phyloP scores from a whole-genome alignment of 2,113 vertebrate genomes.

The Gallinago undulata region DNA sequence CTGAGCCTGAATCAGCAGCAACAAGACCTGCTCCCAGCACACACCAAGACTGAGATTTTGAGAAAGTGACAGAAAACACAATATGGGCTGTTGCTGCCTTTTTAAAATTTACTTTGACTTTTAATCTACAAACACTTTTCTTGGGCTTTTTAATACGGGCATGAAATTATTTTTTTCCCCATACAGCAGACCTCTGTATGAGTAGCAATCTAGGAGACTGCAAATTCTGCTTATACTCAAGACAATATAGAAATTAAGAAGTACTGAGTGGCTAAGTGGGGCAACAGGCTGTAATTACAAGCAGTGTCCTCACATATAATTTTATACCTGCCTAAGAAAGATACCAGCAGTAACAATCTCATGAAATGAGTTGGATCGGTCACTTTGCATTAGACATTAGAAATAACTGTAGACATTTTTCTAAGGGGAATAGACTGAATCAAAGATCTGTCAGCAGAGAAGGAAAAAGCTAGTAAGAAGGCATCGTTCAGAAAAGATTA shows the following conservation, averaged over 20 bases:
- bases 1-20: conserved; percentile 41
- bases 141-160: not conserved
- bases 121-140: not conserved
- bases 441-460: not conserved
- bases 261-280: not conserved
- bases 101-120: conserved; percentile 25
- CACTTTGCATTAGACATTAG: not conserved
- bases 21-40: conserved; percentile 40
- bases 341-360: not conserved
- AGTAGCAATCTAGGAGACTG: not conserved
- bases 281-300: not conserved
- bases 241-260: not conserved
- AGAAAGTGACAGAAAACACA: conserved; percentile 53
- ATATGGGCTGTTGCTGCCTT: conserved; percentile 24
- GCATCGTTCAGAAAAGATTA: not conserved
- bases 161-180: not conserved
- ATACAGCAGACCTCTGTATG: not conserved
- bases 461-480: not conserved
- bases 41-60: conserved; percentile 20
- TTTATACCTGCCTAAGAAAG: not conserved
- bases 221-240: not conserved
- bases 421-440: not conserved
- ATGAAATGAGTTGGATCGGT: not conserved
- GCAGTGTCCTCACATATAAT: not conserved
- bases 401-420: not conserved